These are phyloP conservation scores for Lysiphlebus fabarum DNA, from an alignment of 1,140 invertebrate genomes.

Conservation along the genomic window DNA sequence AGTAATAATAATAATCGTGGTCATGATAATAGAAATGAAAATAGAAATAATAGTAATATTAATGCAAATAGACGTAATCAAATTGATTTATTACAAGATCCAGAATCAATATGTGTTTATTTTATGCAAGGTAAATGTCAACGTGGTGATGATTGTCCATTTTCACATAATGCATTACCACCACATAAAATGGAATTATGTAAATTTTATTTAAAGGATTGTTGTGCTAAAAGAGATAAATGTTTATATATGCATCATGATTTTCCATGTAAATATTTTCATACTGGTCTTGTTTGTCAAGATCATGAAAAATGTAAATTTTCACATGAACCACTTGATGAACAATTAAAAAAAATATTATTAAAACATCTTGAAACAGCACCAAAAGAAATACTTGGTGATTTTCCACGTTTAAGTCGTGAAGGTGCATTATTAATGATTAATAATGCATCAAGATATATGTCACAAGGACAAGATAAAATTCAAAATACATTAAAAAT, in stretches of 20 bases:
- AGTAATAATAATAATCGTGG: no score
- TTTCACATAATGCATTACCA: constrained; percentile 80
- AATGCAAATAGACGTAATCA: constrained; percentile 43
- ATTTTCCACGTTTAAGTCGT: constrained; percentile 77
- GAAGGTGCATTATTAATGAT: constrained; percentile 72
- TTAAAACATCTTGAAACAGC: constrained; percentile 83
- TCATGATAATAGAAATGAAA: constrained; percentile 44
- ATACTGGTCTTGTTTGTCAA: constrained; percentile 84
- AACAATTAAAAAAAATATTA: constrained; percentile 53
- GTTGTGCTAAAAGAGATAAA: constrained; percentile 91
- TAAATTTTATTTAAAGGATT: constrained; percentile 95
- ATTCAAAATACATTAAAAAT: constrained; percentile 45
- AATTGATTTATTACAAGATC: constrained; percentile 60
- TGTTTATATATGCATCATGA: constrained; percentile 96
- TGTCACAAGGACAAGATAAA: constrained; percentile 53
- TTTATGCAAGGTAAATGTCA: constrained; percentile 87
- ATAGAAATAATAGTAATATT: constrained; percentile 46
- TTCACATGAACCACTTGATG: constrained; percentile 80
- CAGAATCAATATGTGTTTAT: constrained; percentile 72
- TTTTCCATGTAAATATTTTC: constrained; percentile 96
- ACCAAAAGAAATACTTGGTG: constrained; percentile 84
- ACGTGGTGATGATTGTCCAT: constrained; percentile 74
- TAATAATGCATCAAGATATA: constrained; percentile 61
- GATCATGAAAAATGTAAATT: constrained; percentile 86
- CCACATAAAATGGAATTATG: constrained; percentile 90